These are phyloP conservation scores for Episyrphus balteatus DNA, from an alignment of 1,140 invertebrate genomes.

Conservation along the genomic window DNA sequence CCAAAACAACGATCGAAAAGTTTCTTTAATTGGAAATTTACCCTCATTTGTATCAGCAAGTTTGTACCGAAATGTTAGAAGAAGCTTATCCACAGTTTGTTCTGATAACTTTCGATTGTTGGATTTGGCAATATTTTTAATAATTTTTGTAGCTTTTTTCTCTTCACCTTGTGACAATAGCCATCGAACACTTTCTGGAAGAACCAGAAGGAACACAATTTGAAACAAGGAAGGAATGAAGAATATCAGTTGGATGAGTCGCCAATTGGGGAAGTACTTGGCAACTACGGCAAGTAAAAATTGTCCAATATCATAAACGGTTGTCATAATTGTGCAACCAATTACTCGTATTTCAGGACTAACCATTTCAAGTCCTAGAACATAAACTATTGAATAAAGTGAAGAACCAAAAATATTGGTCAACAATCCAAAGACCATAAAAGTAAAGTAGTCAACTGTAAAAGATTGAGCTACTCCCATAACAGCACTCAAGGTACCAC, in stretches of 20 bases:
- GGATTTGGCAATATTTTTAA: constrained; percentile 51
- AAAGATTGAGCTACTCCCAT: constrained; percentile 53
- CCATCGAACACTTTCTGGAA: constrained; percentile 61
- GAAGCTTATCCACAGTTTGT: constrained; percentile 39
- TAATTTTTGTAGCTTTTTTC: constrained; percentile 46
- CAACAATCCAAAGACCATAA: constrained; percentile 52
- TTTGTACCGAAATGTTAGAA: constrained; percentile 32
- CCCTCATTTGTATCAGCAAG: constrained; percentile 28
- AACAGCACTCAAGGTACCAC: constrained; percentile 44
- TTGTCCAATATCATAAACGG: constrained; percentile 60
- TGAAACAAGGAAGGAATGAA: constrained; percentile 55
- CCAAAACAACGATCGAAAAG: constrained; percentile 47
- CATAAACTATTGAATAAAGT: constrained; percentile 49
- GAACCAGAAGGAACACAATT: constrained; percentile 46
- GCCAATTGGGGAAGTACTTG: constrained; percentile 59
- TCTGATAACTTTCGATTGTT: constrained; percentile 52
- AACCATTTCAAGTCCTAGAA: constrained; percentile 63
- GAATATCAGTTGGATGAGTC: constrained; percentile 50
- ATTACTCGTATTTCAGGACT: constrained; percentile 60
- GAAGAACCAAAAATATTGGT: constrained; percentile 49
- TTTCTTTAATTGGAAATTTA: constrained; percentile 37
- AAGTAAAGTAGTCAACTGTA: constrained; percentile 49
- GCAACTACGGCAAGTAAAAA: constrained; percentile 53
- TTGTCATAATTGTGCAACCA: constrained; percentile 57
- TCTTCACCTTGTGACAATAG: constrained; percentile 55